phyloP scores from a whole-genome alignment of 2,113 vertebrate species.

The Pelecanus crispus region DNA sequence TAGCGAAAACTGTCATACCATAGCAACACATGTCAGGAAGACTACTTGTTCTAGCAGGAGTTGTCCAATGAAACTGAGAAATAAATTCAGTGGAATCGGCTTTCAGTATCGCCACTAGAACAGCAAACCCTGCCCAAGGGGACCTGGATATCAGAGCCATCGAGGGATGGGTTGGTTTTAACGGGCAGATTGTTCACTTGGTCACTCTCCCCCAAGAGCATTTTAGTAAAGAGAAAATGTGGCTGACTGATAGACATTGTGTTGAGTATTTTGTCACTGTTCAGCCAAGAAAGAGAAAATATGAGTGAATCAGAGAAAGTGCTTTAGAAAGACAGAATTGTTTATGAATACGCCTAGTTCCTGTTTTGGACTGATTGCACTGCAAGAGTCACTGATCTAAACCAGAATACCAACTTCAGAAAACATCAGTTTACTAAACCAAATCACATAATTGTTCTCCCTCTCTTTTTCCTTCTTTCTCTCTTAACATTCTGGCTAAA shows the following conservation, averaged over 20 bases:
- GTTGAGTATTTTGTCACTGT: neutral
- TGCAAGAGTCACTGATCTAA: neutral
- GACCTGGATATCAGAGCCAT: neutral
- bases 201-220: neutral
- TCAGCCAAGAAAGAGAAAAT: neutral
- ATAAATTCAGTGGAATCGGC: fast-evolving
- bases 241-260: neutral
- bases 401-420: neutral
- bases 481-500: neutral
- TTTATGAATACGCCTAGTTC: neutral
- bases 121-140: neutral
- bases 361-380: constrained; percentile 8
- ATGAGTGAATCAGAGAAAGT: neutral
- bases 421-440: neutral
- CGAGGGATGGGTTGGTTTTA: neutral
- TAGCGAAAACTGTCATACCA: neutral
- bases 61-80: neutral
- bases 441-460: neutral
- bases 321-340: neutral
- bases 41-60: neutral
- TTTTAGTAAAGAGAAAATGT: neutral
- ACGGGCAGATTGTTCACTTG: neutral
- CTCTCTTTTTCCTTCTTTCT: neutral
- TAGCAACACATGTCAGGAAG: neutral
- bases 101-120: neutral